Base-by-base conservation (phyloP, 1,140 invertebrate genomes). In the Battus philenor region DNA sequence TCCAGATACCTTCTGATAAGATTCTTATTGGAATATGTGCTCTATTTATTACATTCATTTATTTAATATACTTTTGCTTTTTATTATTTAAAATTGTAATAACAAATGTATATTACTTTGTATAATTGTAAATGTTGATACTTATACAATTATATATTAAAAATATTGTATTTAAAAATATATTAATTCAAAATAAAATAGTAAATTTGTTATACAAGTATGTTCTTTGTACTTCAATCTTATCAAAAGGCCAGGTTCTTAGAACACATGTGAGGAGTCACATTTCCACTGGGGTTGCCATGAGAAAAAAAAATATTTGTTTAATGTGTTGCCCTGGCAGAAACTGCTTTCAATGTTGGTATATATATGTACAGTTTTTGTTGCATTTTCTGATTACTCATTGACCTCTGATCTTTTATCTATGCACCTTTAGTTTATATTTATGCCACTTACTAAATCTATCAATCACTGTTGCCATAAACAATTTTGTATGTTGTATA, bases 21-120 rank as follows among this genome's bases (percentile, higher is more conserved):
- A 45, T 44, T 54, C 51, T 54, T 30, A 39, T 48, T 30, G 17
- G 51, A 50, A 39, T n/a, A n/a, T n/a, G n/a, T n/a, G n/a, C n/a
- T n/a, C n/a, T n/a, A n/a, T n/a, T n/a, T n/a, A n/a, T n/a, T n/a
- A n/a, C n/a, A n/a, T n/a, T n/a, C n/a, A n/a, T n/a, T n/a, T n/a
- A n/a, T n/a, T n/a, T n/a, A n/a, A n/a, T n/a, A n/a, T n/a, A n/a
- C n/a, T n/a, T n/a, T n/a, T n/a, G n/a, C n/a, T n/a, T n/a, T n/a
- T n/a, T n/a, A n/a, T n/a, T n/a, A n/a, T n/a, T n/a, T n/a, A n/a
- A n/a, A n/a, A n/a, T n/a, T n/a, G n/a, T n/a, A n/a, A n/a, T n/a
- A n/a, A n/a, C n/a, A n/a, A n/a, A n/a, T n/a, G n/a, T n/a, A n/a
- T n/a, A n/a, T n/a, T n/a, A n/a, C n/a, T n/a, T n/a, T n/a, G n/a